Conservation (phyloP, 1,140 invertebrate species). For the Ceratosolen fusciceps region DNA sequence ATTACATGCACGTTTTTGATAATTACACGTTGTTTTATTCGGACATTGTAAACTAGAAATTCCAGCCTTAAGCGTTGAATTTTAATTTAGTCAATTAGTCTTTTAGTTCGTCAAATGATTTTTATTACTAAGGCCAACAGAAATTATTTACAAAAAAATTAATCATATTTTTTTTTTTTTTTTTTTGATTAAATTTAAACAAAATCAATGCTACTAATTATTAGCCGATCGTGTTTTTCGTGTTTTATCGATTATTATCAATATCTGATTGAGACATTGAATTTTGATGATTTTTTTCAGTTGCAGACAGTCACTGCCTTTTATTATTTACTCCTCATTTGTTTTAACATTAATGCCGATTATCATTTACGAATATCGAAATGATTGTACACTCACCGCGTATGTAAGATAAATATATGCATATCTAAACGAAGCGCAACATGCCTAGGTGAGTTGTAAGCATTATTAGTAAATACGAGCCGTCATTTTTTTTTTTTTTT, state of each 20-base stretch:
- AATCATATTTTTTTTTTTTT: too few relatives aligned
- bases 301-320: not conserved
- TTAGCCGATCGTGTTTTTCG: not conserved
- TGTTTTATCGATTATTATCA: conserved; percentile 17
- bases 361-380: not conserved
- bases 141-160: too few relatives aligned
- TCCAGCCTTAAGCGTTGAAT: too few relatives aligned
- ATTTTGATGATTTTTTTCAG: not conserved
- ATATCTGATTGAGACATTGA: not conserved
- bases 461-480: conserved; percentile 31
- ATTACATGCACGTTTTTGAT: not conserved
- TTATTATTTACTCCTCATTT: not conserved
- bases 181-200: not conserved
- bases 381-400: not conserved
- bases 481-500: conserved; percentile 21
- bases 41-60: too few relatives aligned
- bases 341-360: not conserved
- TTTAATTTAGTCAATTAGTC: too few relatives aligned
- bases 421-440: conserved; percentile 20
- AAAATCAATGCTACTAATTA: not conserved
- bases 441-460: not conserved
- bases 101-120: too few relatives aligned
- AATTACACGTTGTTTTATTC: not conserved
- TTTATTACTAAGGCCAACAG: too few relatives aligned
- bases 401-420: not conserved